A percentile compares a stretch with the other conserved stretches of the same genome.
Conservation (phyloP, 2,797 vertebrate species). For the Pelochelys cantorii region DNA sequence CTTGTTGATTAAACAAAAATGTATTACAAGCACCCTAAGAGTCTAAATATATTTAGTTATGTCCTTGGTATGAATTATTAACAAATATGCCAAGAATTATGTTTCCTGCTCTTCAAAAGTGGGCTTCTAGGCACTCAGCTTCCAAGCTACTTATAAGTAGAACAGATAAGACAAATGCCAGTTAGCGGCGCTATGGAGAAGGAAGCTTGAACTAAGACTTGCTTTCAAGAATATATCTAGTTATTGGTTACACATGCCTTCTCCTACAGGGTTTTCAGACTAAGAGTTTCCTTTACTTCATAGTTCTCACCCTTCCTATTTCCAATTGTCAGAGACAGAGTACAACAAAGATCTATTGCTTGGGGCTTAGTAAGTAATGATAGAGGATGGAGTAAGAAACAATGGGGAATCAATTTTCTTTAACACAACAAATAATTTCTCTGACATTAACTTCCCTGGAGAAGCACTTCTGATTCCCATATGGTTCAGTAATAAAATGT, state of each 20-base stretch:
- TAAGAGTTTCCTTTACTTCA: not conserved
- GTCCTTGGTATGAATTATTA: not conserved
- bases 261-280: not conserved
- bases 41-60: not conserved
- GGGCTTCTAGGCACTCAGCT: not conserved
- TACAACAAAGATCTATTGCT: not conserved
- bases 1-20: not conserved
- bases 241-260: not conserved
- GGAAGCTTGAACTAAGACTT: not conserved
- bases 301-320: not conserved
- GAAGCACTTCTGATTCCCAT: not conserved
- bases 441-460: not conserved
- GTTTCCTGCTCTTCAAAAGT: not conserved
- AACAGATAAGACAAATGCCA: not conserved
- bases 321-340: not conserved
- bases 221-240: not conserved
- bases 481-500: not conserved
- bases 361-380: not conserved
- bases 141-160: not conserved
- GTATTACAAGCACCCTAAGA: not conserved
- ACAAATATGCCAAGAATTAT: not conserved
- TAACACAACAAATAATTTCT: not conserved
- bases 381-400: not conserved
- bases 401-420: not conserved
- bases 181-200: not conserved